These are phyloP conservation scores for Mactromeris polynyma DNA, from an alignment of 2,888 invertebrate genomes.

Conservation along the genomic window DNA sequence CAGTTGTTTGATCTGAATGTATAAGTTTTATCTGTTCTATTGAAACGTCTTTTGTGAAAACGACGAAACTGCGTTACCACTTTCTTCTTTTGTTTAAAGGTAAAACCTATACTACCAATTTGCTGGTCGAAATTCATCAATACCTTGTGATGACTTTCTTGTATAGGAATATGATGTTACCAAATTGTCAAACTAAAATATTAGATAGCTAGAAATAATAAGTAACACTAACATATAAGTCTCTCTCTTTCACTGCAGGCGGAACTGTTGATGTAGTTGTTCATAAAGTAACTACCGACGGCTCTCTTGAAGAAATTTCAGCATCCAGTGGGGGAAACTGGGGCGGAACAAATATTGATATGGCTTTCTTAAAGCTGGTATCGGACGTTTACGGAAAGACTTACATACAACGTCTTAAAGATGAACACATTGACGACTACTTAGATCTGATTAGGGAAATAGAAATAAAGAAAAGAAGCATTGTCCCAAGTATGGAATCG, in stretches of 20 bases:
- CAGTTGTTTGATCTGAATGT: background rate
- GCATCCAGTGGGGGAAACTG: slow-evolving; percentile 55
- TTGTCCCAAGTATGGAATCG: slow-evolving; percentile 31
- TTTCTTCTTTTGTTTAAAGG: too few relatives aligned
- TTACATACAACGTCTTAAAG: slow-evolving; percentile 35
- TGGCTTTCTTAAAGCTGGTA: slow-evolving; percentile 41
- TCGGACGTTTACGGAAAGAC: slow-evolving; percentile 17
- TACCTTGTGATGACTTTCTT: too few relatives aligned
- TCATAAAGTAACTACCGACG: slow-evolving; percentile 43
- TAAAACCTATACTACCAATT: too few relatives aligned
- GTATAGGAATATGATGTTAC: too few relatives aligned
- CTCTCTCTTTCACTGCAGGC: slow-evolving; percentile 3
- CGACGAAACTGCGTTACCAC: too few relatives aligned
- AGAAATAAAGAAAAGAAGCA: slow-evolving; percentile 62
- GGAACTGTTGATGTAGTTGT: slow-evolving; percentile 53
- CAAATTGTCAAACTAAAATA: too few relatives aligned
- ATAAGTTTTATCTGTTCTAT: background rate
- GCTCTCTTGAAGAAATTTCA: slow-evolving; percentile 39
- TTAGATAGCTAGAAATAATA: too few relatives aligned
- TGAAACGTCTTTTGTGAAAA: too few relatives aligned
- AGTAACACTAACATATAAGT: too few relatives aligned
- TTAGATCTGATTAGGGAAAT: slow-evolving; percentile 57
- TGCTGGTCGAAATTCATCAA: background rate
- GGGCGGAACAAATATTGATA: slow-evolving; percentile 53
- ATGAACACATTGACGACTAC: slow-evolving; percentile 48